Base-by-base conservation (phyloP, 2,113 vertebrate genomes). In the Ranitomeya variabilis region DNA sequence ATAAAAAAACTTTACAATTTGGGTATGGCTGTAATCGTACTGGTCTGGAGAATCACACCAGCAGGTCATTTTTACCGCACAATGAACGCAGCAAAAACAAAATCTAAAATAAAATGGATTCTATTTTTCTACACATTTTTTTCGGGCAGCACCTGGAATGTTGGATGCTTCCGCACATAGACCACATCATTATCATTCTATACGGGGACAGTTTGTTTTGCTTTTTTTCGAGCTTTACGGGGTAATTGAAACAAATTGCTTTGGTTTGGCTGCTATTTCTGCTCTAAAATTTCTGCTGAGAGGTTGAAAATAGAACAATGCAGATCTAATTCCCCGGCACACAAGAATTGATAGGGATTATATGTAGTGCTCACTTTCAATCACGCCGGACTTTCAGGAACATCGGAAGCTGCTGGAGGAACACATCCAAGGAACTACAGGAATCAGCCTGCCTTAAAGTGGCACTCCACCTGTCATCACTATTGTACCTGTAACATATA, bases 241-340 rank as follows among this genome's bases (percentile, higher is more conserved):
- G 7, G 59, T 79, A 86, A 86, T 79, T 86, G 60, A 86, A 86
- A 86, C 76, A 86, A 86, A 79, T 86, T 52, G 45, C 76, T 67
- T 79, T 79, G 85, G 85, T 86, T 86, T 86, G 85, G 85, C 85
- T 23, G 37, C 37, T 23, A 52, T 64, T 51, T n/a, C 31, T 3
- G 19, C 57, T 62, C 9, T 21, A 15, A 69, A 52, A 62, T 79
- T 86, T 79, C 21, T 86, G 85, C 85, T 86, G 85, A 86, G 85
- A 12, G 76, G 21, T n/a, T 86, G 74, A 86, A 86, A 86, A 86
- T 54, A 37, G 85, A 79, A 74, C 21, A 79, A 8, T 10, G 60
- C 45, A 31, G 59, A 26, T 79, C 18, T 54, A 86, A 86, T 79
- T 54, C 74, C 60, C 26, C 73, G 51, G 60, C 59, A 67, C 52